A percentile compares a stretch with the other conserved stretches of the same genome.
These are phyloP conservation scores for Gryllus bimaculatus DNA, from an alignment of 1,140 invertebrate genomes.

Conservation along the genomic window DNA sequence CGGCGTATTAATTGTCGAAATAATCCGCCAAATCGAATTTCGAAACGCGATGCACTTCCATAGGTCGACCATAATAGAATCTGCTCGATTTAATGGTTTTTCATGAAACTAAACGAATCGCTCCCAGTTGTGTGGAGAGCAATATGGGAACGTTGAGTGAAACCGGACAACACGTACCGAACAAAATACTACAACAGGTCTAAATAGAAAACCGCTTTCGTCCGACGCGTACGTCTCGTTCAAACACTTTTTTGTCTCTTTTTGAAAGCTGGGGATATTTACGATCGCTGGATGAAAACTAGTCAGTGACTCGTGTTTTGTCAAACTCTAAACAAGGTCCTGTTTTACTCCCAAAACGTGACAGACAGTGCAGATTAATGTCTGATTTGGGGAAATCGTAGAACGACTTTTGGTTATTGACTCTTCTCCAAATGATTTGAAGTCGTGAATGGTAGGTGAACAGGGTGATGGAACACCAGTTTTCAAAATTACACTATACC, in stretches of 20 bases:
- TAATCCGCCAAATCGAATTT: slow-evolving; percentile 1
- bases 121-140: neutral
- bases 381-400: too few species aligned
- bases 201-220: neutral
- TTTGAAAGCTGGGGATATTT: neutral
- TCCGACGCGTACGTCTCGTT: neutral
- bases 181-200: slow-evolving; percentile 4
- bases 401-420: too few species aligned
- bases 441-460: too few species aligned
- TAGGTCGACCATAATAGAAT: neutral
- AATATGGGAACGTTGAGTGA: neutral
- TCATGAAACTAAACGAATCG: neutral
- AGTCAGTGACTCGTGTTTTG: neutral
- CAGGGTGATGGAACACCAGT: too few species aligned
- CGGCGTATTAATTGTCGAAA: neutral
- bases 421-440: too few species aligned
- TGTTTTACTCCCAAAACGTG: too few species aligned
- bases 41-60: neutral
- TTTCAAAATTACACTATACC: too few species aligned
- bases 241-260: neutral
- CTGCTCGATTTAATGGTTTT: slow-evolving; percentile 4
- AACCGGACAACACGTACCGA: neutral
- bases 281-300: neutral
- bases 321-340: neutral
- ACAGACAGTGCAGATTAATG: too few species aligned